phyloP scores from a whole-genome alignment of 1,140 invertebrate genomes.

The Cotesia vestalis region DNA sequence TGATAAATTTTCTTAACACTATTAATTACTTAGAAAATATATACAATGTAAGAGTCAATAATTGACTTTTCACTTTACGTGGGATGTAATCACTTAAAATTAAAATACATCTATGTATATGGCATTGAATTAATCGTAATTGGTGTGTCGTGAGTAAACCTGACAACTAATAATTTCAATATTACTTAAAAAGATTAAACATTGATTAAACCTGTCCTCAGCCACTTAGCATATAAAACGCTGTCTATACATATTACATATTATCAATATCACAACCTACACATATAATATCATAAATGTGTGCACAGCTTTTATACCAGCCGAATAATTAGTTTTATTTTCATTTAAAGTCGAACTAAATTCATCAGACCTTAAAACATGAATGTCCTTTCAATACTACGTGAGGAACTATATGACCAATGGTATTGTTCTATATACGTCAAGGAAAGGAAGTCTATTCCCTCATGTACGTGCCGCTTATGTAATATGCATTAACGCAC shows the following conservation, averaged over 20 bases:
- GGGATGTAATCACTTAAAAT: no score
- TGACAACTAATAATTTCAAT: no score
- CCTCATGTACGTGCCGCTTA: slow-evolving; percentile 18
- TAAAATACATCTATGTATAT: no score
- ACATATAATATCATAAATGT: no score
- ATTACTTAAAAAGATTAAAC: no score
- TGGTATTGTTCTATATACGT: slow-evolving; percentile 6
- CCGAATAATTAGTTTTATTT: neutral
- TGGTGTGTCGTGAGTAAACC: no score
- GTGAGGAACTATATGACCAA: neutral
- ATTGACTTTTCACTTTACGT: no score
- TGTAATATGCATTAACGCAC: slow-evolving; percentile 35
- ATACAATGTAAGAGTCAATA: no score
- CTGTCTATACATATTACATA: neutral
- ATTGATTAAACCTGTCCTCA: slow-evolving; percentile 1
- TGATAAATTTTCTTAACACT: no score
- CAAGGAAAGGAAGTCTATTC: neutral
- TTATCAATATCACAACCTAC: neutral
- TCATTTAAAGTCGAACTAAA: neutral
- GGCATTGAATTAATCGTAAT: no score
- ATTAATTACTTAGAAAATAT: no score
- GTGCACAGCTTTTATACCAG: neutral
- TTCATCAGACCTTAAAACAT: slow-evolving; percentile 7
- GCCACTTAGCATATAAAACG: neutral
- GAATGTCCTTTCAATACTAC: neutral